Base-by-base conservation (phyloP, 2,797 vertebrate species). In the Micromesistius poutassou region DNA sequence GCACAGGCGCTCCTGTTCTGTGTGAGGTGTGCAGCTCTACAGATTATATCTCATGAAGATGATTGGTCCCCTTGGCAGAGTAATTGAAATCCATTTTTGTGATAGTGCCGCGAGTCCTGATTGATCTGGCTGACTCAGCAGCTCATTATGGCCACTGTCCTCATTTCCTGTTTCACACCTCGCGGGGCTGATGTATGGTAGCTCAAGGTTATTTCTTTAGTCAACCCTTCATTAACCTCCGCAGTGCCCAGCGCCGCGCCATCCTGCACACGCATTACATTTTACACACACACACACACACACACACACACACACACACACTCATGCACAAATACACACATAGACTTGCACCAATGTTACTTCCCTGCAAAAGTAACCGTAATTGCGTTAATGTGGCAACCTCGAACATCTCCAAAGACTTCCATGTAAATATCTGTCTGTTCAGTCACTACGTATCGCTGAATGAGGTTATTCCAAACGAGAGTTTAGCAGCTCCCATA, bases 61-160 rank as follows among this genome's bases (percentile, higher is more conserved):
- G 77, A 86, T 86, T 84, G 77, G 77, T 87, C 84, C 82, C 79
- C 81, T 81, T 82, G 74, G 85, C 71, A 76, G 71, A 80, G 77
- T 86, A 89, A 89, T 86, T 86, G 86, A 91, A 91, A 91, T 85
- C 77, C 77, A 90, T 89, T 85, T 86, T 80, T 76, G 83, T 84
- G 79, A 86, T 91, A 87, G 89, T 73, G 76, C 81, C 77, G 72
- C 75, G 75, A 78, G 85, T 81, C 46, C 82, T 92, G 90, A 93
- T 88, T 89, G 87, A 94, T 93, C 89, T 84, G 71, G 87, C 90
- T 93, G 91, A 93, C 86, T 93, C 92, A 93, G 91, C 90, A 87
- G 87, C 86, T 90, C 86, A 85, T 93, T 94, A 93, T 89, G 87
- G 86, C 84, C 88, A 88, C 82, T 82, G 87, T 91, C 90, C 91